phyloP scores from a whole-genome alignment of 1,140 invertebrate species.

The Listronotus oregonensis region DNA sequence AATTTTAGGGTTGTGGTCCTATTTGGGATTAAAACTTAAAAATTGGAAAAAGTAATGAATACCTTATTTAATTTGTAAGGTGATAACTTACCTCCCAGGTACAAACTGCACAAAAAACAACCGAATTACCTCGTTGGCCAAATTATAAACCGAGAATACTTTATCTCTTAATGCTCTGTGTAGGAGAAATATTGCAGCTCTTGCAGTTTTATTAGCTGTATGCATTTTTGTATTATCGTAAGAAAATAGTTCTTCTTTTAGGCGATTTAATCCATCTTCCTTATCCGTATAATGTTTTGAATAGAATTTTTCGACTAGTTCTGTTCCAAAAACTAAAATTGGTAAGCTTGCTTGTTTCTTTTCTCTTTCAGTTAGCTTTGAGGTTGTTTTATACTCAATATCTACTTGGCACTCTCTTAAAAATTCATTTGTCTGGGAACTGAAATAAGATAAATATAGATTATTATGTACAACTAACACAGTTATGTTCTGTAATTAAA shows the following conservation, averaged over 20 bases:
- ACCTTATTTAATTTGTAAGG: no score
- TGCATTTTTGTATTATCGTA: constrained; percentile 61
- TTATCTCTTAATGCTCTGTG: constrained; percentile 81
- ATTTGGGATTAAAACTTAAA: no score
- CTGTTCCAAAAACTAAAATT: constrained; percentile 88
- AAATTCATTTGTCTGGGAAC: constrained; percentile 79
- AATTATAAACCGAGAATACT: constrained; percentile 82
- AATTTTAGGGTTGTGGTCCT: no score
- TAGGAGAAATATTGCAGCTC: constrained; percentile 75
- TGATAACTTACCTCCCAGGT: constrained; percentile 65
- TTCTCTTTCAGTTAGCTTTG: constrained; percentile 83
- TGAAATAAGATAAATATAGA: constrained; percentile 49
- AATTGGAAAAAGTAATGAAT: no score
- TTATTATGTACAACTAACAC: not conserved
- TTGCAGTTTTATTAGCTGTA: constrained; percentile 74
- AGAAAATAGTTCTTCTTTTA: constrained; percentile 74
- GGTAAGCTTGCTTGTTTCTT: constrained; percentile 87
- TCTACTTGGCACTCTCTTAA: constrained; percentile 72
- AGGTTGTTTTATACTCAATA: constrained; percentile 60
- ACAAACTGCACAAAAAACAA: constrained; percentile 81
- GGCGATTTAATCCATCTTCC: constrained; percentile 81
- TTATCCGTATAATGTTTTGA: constrained; percentile 92
- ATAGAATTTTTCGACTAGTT: constrained; percentile 90
- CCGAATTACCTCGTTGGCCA: constrained; percentile 77
- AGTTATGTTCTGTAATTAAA: not conserved